Evolutionary conservation across 2,888 invertebrate genomes (phyloP), one percentile per base, ranked within the genome.

Genomic region (Phalera bucephala): DNA sequence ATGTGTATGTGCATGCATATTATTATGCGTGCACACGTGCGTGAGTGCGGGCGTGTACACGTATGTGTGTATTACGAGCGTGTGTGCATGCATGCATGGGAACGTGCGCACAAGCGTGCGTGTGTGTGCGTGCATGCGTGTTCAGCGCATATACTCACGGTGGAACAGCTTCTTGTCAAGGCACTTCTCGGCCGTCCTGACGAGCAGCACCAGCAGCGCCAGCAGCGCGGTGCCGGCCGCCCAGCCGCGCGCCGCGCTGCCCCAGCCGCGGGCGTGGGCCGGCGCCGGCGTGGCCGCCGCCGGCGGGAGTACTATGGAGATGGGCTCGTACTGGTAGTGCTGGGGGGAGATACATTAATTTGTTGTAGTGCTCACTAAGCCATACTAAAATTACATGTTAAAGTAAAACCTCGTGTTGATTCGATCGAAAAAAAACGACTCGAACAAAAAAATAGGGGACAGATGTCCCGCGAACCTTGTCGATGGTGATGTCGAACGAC

Each of bases 111-210:
- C 10, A 4, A 22, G 10, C 5, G 22, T n/a, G 21, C 21, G n/a
- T n/a, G 8, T n/a, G 21, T 1, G n/a, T 2, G 2, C 2, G 6
- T 21, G 21, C 3, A n/a, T n/a, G n/a, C n/a, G n/a, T n/a, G n/a
- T n/a, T n/a, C n/a, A n/a, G n/a, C n/a, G n/a, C n/a, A n/a, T 17
- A 17, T 2, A 56, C 72, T 63, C 4, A 80, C 80, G 46, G 39
- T 61, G 61, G 26, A 71, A 59, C 11, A 74, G 41, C 19, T 51
- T 62, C 43, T 47, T 54, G 28, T 74, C 64, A 37, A 79, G 52
- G 36, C 74, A 79, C 33, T 63, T 65, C 52, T 80, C 82, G 0
- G 72, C 60, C n/a, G 64, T 64, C 0, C 75, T 45, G 22, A 76
- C 69, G 5, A 81, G 42, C 11, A 81, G 46, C 30, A 78, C 54